A percentile compares a stretch with the other conserved stretches of the same genome.
These are phyloP conservation scores for Lacerta viridis DNA, from an alignment of 2,797 vertebrate species.

Conservation along the genomic window DNA sequence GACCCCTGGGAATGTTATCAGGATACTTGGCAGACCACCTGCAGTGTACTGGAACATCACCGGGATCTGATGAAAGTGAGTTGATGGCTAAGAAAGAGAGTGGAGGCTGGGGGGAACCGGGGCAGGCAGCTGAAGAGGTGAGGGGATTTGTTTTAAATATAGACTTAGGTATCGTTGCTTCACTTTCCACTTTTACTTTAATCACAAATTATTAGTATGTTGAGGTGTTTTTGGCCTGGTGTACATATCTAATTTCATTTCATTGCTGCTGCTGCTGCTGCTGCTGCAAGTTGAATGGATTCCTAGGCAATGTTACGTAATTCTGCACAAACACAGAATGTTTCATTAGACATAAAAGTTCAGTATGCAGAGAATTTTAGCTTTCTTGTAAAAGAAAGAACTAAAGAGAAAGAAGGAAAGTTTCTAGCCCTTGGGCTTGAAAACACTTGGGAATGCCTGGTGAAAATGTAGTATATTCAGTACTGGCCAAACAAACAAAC, in stretches of 20 bases:
- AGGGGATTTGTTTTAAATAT: background rate
- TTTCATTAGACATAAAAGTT: background rate
- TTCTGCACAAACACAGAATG: background rate
- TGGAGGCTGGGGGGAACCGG: background rate
- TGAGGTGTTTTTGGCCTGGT: background rate
- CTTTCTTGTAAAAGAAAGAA: background rate
- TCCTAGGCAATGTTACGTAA: background rate
- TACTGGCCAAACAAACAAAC: background rate
- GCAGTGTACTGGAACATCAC: slow-evolving; percentile 96
- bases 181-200: background rate
- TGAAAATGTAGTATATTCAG: background rate
- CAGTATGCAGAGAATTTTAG: background rate
- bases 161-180: background rate
- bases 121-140: background rate
- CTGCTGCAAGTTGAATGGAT: background rate
- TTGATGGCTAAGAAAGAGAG: accelerated
- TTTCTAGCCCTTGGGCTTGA: too few species aligned
- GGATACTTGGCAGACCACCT: slow-evolving; percentile 98
- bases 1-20: slow-evolving; percentile 99
- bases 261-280: background rate
- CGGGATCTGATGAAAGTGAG: slow-evolving; percentile 97
- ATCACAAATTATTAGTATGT: background rate
- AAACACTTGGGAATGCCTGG: background rate
- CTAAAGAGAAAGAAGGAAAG: background rate
- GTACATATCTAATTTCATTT: background rate